Evolutionary conservation across 2,797 vertebrate genomes (phyloP).

Genomic region (Gadopsis marmoratus): DNA sequence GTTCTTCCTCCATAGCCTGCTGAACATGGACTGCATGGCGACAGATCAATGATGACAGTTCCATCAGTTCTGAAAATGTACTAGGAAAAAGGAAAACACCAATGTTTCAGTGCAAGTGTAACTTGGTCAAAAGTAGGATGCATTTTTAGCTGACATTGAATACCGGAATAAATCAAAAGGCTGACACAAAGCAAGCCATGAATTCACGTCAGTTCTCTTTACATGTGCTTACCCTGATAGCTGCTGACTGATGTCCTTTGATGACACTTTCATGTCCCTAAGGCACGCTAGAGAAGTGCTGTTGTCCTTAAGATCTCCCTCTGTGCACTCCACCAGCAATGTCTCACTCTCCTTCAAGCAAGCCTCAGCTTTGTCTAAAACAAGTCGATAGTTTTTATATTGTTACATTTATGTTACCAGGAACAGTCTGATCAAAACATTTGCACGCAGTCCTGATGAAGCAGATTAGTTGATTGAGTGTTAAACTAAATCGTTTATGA

Average conservation of each 20-base stretch:
- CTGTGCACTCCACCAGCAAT: slow-evolving; percentile 78
- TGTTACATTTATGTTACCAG: neutral
- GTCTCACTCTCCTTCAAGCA: slow-evolving; percentile 79
- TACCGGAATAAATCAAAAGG: neutral
- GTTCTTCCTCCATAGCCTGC: slow-evolving; percentile 77
- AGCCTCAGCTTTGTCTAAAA: slow-evolving; percentile 79
- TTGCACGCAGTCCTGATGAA: neutral
- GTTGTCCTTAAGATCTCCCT: slow-evolving; percentile 63
- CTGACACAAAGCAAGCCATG: neutral
- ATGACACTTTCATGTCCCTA: slow-evolving; percentile 77
- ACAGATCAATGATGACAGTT: slow-evolving; percentile 84
- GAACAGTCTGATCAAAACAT: neutral
- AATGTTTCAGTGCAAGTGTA: neutral
- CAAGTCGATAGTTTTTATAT: neutral
- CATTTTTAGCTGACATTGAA: neutral
- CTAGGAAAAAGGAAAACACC: slow-evolving; percentile 65
- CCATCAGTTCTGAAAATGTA: slow-evolving; percentile 79
- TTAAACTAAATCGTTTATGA: neutral
- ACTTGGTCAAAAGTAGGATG: neutral
- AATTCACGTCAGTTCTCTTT: neutral
- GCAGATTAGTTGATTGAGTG: neutral
- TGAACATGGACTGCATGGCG: slow-evolving; percentile 81
- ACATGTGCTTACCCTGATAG: slow-evolving; percentile 83
- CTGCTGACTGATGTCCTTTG: slow-evolving; percentile 80
- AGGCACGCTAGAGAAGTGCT: slow-evolving; percentile 68